These are phyloP conservation scores for Lucilia cuprina DNA, from an alignment of 1,140 invertebrate species.

Conservation along the genomic window DNA sequence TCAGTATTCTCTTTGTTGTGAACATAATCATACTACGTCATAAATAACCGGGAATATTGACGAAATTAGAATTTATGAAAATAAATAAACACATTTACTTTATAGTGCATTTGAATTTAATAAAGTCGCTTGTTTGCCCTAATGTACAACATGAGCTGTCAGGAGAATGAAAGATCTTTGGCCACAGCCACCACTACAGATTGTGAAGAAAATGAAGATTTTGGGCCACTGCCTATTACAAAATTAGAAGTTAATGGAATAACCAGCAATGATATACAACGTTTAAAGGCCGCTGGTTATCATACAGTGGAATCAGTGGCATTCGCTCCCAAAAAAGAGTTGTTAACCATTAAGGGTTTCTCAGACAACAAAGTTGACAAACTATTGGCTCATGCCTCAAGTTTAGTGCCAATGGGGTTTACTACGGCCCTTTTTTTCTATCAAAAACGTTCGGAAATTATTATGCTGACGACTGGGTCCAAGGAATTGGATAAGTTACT, in stretches of 20 bases:
- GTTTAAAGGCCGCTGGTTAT: slow-evolving; percentile 90
- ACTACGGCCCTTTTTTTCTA: slow-evolving; percentile 97
- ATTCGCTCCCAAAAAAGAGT: slow-evolving; percentile 90
- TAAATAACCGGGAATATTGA: background rate
- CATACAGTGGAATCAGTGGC: slow-evolving; percentile 96
- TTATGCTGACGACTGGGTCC: slow-evolving; percentile 91
- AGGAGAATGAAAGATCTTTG: slow-evolving; percentile 21
- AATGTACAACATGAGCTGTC: slow-evolving; percentile 1
- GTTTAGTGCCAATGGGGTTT: slow-evolving; percentile 96
- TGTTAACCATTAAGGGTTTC: slow-evolving; percentile 93
- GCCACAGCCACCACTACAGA: slow-evolving; percentile 44
- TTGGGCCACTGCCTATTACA: slow-evolving; percentile 47
- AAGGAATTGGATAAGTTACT: slow-evolving; percentile 92
- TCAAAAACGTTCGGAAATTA: slow-evolving; percentile 89
- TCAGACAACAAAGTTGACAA: slow-evolving; percentile 98
- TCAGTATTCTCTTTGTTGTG: background rate
- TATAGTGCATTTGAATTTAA: background rate
- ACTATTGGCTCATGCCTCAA: slow-evolving; percentile 88
- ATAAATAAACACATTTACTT: background rate
- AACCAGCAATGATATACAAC: slow-evolving; percentile 89
- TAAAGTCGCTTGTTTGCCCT: background rate
- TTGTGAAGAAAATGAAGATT: slow-evolving; percentile 51
- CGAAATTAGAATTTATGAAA: background rate
- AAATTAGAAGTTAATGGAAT: slow-evolving; percentile 75
- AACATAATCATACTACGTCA: too few species aligned